phyloP scores from a whole-genome alignment of 2,888 invertebrate species.

The Timandra comae region DNA sequence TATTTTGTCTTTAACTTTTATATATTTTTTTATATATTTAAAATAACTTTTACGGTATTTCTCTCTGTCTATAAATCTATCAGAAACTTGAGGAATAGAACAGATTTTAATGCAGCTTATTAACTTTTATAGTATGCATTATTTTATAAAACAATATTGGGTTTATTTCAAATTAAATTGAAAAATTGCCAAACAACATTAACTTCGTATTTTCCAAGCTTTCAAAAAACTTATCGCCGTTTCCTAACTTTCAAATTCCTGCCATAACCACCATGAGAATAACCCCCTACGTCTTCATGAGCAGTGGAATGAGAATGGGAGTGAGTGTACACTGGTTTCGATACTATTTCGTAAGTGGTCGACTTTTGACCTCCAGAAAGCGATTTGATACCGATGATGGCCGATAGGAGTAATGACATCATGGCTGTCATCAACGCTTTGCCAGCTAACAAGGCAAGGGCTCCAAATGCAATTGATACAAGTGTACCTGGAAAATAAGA shows the following conservation, averaged over 20 bases:
- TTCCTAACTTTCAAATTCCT: slow-evolving; percentile 51
- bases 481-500: slow-evolving; percentile 75
- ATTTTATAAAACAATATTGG: no score
- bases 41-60: no score
- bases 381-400: slow-evolving; percentile 85
- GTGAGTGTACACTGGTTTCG: slow-evolving; percentile 86
- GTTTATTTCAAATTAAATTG: no score
- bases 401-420: slow-evolving; percentile 86
- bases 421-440: slow-evolving; percentile 90
- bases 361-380: slow-evolving; percentile 82
- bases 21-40: no score
- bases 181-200: no score
- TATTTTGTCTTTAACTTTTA: no score
- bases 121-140: no score
- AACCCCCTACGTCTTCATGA: slow-evolving; percentile 75
- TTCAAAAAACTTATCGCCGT: slow-evolving; percentile 30
- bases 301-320: slow-evolving; percentile 77
- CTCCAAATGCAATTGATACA: slow-evolving; percentile 84
- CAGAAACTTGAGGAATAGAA: no score
- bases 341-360: slow-evolving; percentile 90
- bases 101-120: no score
- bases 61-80: no score
- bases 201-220: no score
- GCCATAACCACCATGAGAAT: slow-evolving; percentile 75
- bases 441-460: slow-evolving; percentile 86